Conservation (phyloP, 2,113 vertebrate species). For the Trichomycterus rosablanca region DNA sequence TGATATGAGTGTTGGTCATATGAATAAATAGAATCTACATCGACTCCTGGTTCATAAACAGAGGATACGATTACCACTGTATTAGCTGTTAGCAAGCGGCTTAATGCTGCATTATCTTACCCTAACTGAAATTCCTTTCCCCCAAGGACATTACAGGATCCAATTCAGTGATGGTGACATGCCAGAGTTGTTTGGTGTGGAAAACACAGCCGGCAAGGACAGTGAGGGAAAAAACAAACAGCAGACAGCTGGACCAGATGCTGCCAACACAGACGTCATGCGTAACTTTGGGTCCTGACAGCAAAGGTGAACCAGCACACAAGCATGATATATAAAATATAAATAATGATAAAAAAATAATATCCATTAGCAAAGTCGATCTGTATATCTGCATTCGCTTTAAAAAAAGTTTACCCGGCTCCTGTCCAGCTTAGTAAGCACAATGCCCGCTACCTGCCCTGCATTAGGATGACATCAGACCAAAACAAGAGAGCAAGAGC, state of each 20-base stretch:
- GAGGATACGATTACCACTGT: slow-evolving; percentile 41
- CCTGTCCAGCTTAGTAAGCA: slow-evolving; percentile 44
- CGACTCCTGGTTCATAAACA: too few relatives aligned
- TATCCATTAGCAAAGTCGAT: not conserved
- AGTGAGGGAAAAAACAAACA: slow-evolving; percentile 7
- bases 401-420: slow-evolving; percentile 38
- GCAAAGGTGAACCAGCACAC: too few relatives aligned
- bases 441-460: slow-evolving; percentile 30
- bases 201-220: slow-evolving; percentile 11
- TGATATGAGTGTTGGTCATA: too few relatives aligned
- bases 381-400: not conserved
- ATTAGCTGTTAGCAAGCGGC: slow-evolving; percentile 59
- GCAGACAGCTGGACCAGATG: not conserved
- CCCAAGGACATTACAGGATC: slow-evolving; percentile 44
- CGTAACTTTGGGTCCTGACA: not conserved
- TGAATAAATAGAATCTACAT: too few relatives aligned
- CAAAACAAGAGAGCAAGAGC: slow-evolving; percentile 40
- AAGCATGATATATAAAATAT: not conserved
- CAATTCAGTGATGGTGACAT: slow-evolving; percentile 31
- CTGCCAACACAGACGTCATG: not conserved
- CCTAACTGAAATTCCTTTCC: slow-evolving; percentile 47
- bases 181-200: not conserved
- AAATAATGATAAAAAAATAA: not conserved
- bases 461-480: slow-evolving; percentile 60
- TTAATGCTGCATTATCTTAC: slow-evolving; percentile 62